Base-by-base conservation (phyloP, 2,888 invertebrate genomes). In the Mystacides longicornis region DNA sequence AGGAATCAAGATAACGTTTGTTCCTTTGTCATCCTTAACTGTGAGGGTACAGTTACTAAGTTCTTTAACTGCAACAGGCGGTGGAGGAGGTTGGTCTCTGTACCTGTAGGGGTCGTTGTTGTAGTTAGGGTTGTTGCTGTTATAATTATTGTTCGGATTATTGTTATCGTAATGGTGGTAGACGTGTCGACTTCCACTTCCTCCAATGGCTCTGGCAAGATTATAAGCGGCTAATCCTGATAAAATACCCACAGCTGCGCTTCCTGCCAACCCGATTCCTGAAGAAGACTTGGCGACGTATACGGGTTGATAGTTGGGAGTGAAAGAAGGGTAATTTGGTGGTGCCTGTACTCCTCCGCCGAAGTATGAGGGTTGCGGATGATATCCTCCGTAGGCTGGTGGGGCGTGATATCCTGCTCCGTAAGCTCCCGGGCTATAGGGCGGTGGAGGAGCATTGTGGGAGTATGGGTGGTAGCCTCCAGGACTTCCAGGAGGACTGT, bases 61-160 rank as follows among this genome's bases (percentile, higher is more conserved):
- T 64, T 76, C 72, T 42, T 66, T 62, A 18, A 71, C 67, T 60
- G 74, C 73, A 48, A 63, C 67, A 11, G 75, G 70, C 22, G 72
- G 70, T 21, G 75, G 75, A 23, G 72, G 37, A 14, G 14, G 37
- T 7, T 7, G 3, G 3, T 37, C 16, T 14, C 3, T 3, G 75
- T 11, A 75, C 71, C 7, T 76, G 74, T 63, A 74, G 73, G n/a
- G 75, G 11, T 77, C 73, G 60, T 76, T 76, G 58, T 76, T 74
- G 50, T 71, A 75, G 37, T 63, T 67, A 54, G 65, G 67, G 3
- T 74, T 74, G 14, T 75, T 75, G 14, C 21, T 14, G 20, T 31
- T 16, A 19, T 31, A 46, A 27, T 27, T 27, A 11, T 27, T 27
- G 11, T 27, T 7, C 9, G 54, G 54, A 3, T 54, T 7, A 22